Evolutionary conservation across 2,797 vertebrate species (phyloP).

Genomic region (Urocyon cinereoargenteus): DNA sequence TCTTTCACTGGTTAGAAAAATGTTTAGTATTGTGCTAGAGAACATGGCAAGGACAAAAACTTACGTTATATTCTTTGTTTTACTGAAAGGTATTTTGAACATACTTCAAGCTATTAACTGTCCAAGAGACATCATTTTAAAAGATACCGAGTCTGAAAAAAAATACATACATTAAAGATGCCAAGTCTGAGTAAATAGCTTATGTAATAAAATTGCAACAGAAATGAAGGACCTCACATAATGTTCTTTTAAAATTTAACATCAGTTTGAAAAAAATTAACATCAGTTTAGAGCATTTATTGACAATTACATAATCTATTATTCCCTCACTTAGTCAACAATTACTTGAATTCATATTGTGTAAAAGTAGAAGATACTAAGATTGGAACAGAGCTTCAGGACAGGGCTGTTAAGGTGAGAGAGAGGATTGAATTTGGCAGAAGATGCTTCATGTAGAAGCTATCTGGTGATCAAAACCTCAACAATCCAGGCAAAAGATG

Average conservation of each 20-base stretch:
- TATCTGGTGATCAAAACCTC: neutral
- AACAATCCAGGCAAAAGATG: neutral
- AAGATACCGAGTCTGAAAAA: neutral
- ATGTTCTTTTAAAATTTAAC: neutral
- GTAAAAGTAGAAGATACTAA: neutral
- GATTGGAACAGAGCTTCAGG: neutral
- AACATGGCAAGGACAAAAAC: neutral
- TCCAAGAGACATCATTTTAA: constrained; percentile 8
- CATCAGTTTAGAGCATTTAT: neutral
- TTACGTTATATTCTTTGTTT: neutral
- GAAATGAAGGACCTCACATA: neutral
- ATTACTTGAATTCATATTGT: neutral
- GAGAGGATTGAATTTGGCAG: neutral
- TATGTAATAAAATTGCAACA: neutral
- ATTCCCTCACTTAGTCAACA: neutral
- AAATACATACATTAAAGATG: neutral
- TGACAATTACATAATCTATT: neutral
- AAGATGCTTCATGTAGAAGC: neutral
- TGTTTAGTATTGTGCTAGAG: neutral
- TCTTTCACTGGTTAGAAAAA: neutral
- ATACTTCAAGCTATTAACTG: neutral
- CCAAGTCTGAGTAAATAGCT: neutral
- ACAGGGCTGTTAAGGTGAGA: neutral
- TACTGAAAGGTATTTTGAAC: neutral
- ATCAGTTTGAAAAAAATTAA: neutral